phyloP scores from a whole-genome alignment of 2,797 vertebrate species.

The Enteromius trimaculatus region DNA sequence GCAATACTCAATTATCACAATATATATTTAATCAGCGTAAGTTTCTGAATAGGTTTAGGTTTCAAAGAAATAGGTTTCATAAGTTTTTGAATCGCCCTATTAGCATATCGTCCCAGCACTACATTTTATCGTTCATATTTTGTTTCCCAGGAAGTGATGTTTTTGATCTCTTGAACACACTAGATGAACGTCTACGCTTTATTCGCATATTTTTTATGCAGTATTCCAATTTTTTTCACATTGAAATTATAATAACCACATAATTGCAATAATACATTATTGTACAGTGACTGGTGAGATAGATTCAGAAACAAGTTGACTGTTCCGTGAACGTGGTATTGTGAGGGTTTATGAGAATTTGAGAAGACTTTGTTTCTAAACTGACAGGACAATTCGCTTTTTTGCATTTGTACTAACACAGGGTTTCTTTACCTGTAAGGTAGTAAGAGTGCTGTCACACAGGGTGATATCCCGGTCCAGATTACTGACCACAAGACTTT shows the following conservation, averaged over 20 bases:
- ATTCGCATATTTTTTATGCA: too few species aligned
- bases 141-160: not conserved
- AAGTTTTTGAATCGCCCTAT: too few species aligned
- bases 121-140: too few species aligned
- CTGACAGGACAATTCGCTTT: not conserved
- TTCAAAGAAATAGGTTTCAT: too few species aligned
- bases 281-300: not conserved
- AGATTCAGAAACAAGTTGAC: not conserved
- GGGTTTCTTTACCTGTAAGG: conserved; percentile 78
- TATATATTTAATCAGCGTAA: too few species aligned
- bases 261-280: not conserved
- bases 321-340: not conserved
- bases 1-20: too few species aligned
- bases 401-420: not conserved
- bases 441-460: conserved; percentile 77
- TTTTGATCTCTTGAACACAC: not conserved
- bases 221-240: too few species aligned
- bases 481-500: conserved; percentile 76
- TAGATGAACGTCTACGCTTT: not conserved
- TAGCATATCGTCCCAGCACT: too few species aligned
- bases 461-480: conserved; percentile 82
- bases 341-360: not conserved
- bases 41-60: too few species aligned
- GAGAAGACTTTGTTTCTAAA: not conserved
- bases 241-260: not conserved